phyloP scores from a whole-genome alignment of 1,140 invertebrate genomes.

The Matsumurasca onukii region DNA sequence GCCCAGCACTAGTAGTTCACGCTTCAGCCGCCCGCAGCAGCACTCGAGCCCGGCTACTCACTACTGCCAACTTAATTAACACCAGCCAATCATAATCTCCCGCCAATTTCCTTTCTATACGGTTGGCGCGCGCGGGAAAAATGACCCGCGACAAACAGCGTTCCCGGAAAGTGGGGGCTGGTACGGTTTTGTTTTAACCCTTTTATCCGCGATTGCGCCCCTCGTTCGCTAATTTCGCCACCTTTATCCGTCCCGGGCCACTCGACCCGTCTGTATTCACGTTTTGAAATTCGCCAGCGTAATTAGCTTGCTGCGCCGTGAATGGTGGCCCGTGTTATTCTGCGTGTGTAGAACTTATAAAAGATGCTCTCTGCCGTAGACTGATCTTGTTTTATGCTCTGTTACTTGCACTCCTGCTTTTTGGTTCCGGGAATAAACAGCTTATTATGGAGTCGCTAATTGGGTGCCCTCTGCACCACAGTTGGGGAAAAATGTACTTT shows the following conservation, averaged over 20 bases:
- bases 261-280: not conserved
- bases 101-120: no score
- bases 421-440: not conserved
- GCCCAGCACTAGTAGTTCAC: not conserved
- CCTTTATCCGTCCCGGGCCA: not conserved
- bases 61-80: not conserved
- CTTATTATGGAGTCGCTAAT: not conserved
- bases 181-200: not conserved
- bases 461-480: no score
- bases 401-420: not conserved
- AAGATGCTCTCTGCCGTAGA: not conserved
- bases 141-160: not conserved
- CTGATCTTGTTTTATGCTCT: constrained; percentile 11
- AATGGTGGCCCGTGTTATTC: not conserved
- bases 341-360: not conserved
- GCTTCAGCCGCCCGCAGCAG: not conserved
- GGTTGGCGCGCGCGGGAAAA: no score
- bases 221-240: constrained; percentile 4
- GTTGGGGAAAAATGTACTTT: no score
- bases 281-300: not conserved
- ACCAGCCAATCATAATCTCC: not conserved
- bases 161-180: not conserved
- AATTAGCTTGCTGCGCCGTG: not conserved
- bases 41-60: not conserved
- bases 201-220: not conserved